Conservation (phyloP, 2,113 vertebrate genomes). For the Stegastes partitus region DNA sequence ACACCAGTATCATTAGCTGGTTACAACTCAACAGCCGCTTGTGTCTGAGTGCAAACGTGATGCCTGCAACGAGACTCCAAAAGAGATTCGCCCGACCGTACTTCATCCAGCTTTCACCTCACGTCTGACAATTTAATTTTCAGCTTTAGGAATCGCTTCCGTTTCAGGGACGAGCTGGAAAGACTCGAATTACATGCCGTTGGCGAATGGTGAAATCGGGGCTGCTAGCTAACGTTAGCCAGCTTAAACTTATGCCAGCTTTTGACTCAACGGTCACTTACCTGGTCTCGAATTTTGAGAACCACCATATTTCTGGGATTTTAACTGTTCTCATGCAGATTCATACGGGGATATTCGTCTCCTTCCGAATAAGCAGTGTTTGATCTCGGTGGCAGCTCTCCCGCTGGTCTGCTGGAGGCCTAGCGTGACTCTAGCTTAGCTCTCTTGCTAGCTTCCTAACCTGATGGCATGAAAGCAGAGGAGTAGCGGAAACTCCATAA, state of each 20-base stretch:
- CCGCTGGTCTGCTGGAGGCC: slow-evolving; percentile 72
- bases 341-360: slow-evolving; percentile 54
- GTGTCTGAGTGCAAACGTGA: slow-evolving; percentile 32
- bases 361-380: slow-evolving; percentile 53
- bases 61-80: not conserved
- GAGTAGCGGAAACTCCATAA: slow-evolving; percentile 81
- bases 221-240: slow-evolving; percentile 53
- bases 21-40: slow-evolving; percentile 36
- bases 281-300: slow-evolving; percentile 88
- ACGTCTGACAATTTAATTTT: not conserved
- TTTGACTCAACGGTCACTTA: slow-evolving; percentile 64
- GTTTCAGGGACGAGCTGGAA: slow-evolving; percentile 42
- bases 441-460: slow-evolving; percentile 73
- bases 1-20: slow-evolving; percentile 49
- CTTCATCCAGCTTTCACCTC: not conserved
- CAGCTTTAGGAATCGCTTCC: slow-evolving; percentile 36
- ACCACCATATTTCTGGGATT: slow-evolving; percentile 85
- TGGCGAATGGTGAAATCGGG: slow-evolving; percentile 52
- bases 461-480: slow-evolving; percentile 75
- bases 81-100: not conserved
- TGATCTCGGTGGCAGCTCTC: slow-evolving; percentile 40
- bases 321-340: slow-evolving; percentile 79
- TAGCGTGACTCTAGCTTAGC: slow-evolving; percentile 78
- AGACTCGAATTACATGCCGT: slow-evolving; percentile 57
- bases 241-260: slow-evolving; percentile 46